A percentile compares a stretch with the other conserved stretches of the same genome.
These are phyloP conservation scores for Microcebus griseorufus DNA, from an alignment of 2,113 vertebrate species.

Conservation along the genomic window DNA sequence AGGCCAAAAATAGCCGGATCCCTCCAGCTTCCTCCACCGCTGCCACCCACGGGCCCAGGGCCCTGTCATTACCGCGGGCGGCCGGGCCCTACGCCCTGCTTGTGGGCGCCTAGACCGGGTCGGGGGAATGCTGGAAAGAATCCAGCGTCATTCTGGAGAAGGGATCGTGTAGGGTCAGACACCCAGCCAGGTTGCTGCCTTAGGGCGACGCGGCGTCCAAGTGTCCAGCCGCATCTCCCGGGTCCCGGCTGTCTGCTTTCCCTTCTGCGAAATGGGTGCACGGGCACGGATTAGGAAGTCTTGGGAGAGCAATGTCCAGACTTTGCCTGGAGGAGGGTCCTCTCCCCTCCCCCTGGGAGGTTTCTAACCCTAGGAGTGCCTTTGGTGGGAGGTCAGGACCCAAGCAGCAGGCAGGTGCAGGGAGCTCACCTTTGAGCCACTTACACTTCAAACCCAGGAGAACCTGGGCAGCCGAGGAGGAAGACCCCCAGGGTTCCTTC, in stretches of 20 bases:
- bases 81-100: constrained; percentile 50
- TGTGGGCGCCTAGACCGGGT: background rate
- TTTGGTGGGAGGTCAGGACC: background rate
- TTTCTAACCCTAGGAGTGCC: background rate
- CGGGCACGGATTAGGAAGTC: background rate
- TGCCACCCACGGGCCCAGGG: constrained; percentile 49
- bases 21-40: constrained; percentile 43
- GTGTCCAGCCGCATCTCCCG: background rate
- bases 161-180: background rate
- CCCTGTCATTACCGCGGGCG: constrained; percentile 69
- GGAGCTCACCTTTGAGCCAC: background rate
- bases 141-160: background rate
- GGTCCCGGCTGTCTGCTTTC: background rate
- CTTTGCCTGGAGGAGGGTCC: background rate
- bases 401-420: background rate
- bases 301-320: background rate
- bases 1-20: constrained; percentile 60
- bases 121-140: background rate
- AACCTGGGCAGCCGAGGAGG: background rate
- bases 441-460: background rate
- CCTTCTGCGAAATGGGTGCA: background rate
- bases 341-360: background rate
- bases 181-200: background rate
- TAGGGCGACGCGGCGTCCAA: too few species aligned
- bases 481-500: background rate